Conservation (phyloP, 2,113 vertebrate genomes). For the Tachysurus fulvidraco region DNA sequence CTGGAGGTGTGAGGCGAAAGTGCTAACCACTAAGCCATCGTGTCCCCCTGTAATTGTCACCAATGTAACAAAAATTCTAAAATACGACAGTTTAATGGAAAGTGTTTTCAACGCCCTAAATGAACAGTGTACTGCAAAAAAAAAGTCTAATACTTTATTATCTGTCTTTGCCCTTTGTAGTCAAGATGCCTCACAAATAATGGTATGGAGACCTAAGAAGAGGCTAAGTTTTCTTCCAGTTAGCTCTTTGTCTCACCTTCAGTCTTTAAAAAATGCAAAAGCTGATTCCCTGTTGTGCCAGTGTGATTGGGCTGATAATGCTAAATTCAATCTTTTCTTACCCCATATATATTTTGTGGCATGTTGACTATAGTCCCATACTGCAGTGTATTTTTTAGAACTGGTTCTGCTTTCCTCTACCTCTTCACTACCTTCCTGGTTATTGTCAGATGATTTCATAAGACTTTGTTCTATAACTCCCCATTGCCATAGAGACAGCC, state of each 20-base stretch:
- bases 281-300: background rate
- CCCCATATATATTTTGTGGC: background rate
- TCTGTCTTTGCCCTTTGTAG: background rate
- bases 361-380: background rate
- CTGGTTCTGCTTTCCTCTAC: background rate
- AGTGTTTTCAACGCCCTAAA: background rate
- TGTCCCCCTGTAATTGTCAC: background rate
- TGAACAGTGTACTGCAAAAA: background rate
- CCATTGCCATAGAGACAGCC: conserved; percentile 16
- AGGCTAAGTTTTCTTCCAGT: background rate
- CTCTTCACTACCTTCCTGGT: background rate
- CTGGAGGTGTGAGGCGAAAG: too few species aligned
- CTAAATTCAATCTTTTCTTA: background rate
- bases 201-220: background rate
- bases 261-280: background rate
- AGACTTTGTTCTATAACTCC: conserved; percentile 26
- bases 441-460: conserved; percentile 8
- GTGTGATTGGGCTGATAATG: background rate
- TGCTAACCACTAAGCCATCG: too few species aligned
- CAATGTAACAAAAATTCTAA: background rate
- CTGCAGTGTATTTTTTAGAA: background rate
- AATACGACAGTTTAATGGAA: background rate
- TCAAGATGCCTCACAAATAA: background rate
- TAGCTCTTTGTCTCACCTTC: background rate
- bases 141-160: background rate